Base-by-base conservation (phyloP, 2,888 invertebrate species). In the Trisateles emortualis region DNA sequence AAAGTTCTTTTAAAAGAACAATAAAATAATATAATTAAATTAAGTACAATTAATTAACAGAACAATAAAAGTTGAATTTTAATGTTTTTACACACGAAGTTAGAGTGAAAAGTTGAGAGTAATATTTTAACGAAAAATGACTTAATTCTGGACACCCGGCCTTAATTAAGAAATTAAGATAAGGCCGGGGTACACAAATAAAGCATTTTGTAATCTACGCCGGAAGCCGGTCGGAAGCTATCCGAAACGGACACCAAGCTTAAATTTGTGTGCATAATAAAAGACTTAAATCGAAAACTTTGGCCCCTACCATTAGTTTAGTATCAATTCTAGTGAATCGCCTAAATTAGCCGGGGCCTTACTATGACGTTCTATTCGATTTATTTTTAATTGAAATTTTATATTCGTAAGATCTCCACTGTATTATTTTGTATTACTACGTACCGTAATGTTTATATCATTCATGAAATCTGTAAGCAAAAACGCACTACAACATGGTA, bases 111-210 rank as follows among this genome's bases (percentile, higher is more conserved):
- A 60, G 40, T 57, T 49, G 9, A 52, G 57, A 47, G 61, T 49
- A 53, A 60, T 56, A 78, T 79, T 76, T 69, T 26, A 43, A 75
- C 61, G 69, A 74, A 73, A 73, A 74, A 69, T 66, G 61, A 74
- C 74, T 78, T 75, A 77, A 78, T 77, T 76, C 68, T 69, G 64
- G 76, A 68, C 69, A 74, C 72, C 68, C 64, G 77, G 68, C 67
- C 69, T 87, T 90, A 89, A 91, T 91, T 90, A 88, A 89, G 88
- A 87, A 89, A 88, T 89, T 86, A 88, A 88, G 90, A 92, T 91
- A 90, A 84, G 72, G 64, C 48, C 30, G 68, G 69, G n/a, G 78
- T 76, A 83, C 82, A 84, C 84, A 85, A 84, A 89, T 84, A 85
- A 86, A 86, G 76, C 79, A 79, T 81, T 86, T 83, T 78, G 78